Evolutionary conservation across 2,113 vertebrate genomes (phyloP).

Genomic region (Corythaeola cristata): DNA sequence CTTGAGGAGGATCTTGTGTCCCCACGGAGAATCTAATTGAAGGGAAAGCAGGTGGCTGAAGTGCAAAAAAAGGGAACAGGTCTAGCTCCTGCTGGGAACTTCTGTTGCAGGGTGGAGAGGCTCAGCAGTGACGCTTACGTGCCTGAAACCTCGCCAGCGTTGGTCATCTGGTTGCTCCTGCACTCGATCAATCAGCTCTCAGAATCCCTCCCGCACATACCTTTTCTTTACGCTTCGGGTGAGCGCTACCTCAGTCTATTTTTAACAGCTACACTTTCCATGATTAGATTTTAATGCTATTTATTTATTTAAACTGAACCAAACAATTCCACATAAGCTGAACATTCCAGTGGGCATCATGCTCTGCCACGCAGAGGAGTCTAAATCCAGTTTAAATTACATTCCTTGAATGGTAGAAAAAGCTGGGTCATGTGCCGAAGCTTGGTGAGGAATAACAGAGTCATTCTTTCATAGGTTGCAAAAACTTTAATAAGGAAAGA

Average conservation of each 20-base stretch:
- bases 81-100: neutral
- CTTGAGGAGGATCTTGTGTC: neutral
- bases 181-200: neutral
- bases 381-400: conserved; percentile 52
- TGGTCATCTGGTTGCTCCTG: neutral
- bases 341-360: conserved; percentile 27
- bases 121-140: neutral
- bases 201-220: conserved; percentile 20
- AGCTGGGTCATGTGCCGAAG: neutral
- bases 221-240: neutral
- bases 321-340: conserved; percentile 36
- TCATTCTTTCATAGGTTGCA: conserved; percentile 15
- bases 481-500: conserved; percentile 38
- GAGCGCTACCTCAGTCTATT: conserved; percentile 31
- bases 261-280: conserved; percentile 64
- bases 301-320: conserved; percentile 56
- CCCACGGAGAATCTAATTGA: neutral
- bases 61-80: neutral
- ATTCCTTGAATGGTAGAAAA: conserved; percentile 60
- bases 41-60: neutral
- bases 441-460: conserved; percentile 35
- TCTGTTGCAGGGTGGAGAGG: neutral
- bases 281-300: conserved; percentile 62
- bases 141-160: neutral
- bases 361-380: neutral